Base-by-base conservation (phyloP, 35 echinoderm and acorn worm genomes). In the Ptychodera flava region DNA sequence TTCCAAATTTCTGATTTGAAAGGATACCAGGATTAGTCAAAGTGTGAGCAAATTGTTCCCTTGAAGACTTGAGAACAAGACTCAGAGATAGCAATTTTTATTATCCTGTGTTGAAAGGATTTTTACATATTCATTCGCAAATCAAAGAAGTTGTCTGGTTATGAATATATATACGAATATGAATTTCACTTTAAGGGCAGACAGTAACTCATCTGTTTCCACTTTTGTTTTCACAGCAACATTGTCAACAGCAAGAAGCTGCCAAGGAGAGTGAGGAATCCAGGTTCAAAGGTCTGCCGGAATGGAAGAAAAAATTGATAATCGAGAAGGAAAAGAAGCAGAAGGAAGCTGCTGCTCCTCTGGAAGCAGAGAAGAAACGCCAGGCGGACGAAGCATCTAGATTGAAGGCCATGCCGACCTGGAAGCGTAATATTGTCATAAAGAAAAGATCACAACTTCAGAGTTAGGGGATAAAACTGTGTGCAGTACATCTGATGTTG, bases 261-360 rank as follows among this genome's bases (percentile, higher is more conserved):
- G 94, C 94, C 35, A 87, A 87, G 37, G 35, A 92, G 37, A 88
- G 81, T 30, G 96, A 99, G 79, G 81, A 91, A 78, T 85, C 84
- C 1, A 99, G 92, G 34, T 99, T 92, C 92, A 84, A 90, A 77
- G 96, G 89, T 34, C 81, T 99, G 28, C 96, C 96, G 80, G 88
- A 90, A 78, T 99, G 96, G 96, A 99, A 92, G 89, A 94, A 84
- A 78, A 94, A 99, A 76, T 85, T 99, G 32, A 92, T 99, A 38
- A 6, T 86, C 35, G 93, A 94, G 80, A 99, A 99, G 80, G 90
- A 99, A 83, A 77, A 90, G 35, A 99, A 99, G 84, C 94, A 94
- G 64, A 77, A 35, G n/a, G 96, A 99, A 77, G 96, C 94, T 35
- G 37, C 37, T 30, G 85, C 85, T 16, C 38, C 81, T 1, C 31